These are phyloP conservation scores for Plumapathes pennacea DNA, from an alignment of 92 coral and sea anemone species.

Conservation along the genomic window DNA sequence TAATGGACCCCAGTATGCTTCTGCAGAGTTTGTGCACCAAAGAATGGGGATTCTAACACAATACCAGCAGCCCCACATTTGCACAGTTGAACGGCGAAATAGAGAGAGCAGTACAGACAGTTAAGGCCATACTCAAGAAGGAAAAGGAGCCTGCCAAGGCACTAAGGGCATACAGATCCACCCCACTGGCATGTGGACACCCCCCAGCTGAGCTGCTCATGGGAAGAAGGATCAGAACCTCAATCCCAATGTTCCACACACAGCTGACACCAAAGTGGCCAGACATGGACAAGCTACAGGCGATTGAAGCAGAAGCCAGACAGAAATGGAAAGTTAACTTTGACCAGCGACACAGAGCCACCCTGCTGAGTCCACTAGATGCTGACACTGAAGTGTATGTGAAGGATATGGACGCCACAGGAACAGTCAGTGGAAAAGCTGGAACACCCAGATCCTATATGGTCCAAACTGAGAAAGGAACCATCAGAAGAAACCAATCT, in stretches of 20 bases:
- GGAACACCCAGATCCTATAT: too few relatives aligned
- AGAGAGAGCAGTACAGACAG: slow-evolving; percentile 48
- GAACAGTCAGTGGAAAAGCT: slow-evolving; percentile 14
- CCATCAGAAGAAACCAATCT: slow-evolving; percentile 4
- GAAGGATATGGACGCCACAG: slow-evolving; percentile 25
- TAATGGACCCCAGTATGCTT: slow-evolving; percentile 43
- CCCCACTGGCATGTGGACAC: slow-evolving; percentile 49
- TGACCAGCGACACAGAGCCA: slow-evolving; percentile 15
- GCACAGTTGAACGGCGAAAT: slow-evolving; percentile 48
- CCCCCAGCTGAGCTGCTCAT: slow-evolving; percentile 49
- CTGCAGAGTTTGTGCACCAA: slow-evolving; percentile 27
- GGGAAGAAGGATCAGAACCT: slow-evolving; percentile 35
- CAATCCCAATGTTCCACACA: slow-evolving; percentile 12
- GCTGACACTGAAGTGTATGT: slow-evolving; percentile 5
- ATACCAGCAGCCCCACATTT: slow-evolving; percentile 7
- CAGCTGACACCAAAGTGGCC: slow-evolving; percentile 32
- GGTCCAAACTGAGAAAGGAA: slow-evolving; percentile 2
- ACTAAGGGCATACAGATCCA: slow-evolving; percentile 35
- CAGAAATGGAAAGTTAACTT: slow-evolving; percentile 3
- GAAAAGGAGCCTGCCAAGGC: slow-evolving; percentile 49
- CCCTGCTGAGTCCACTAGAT: slow-evolving; percentile 1
- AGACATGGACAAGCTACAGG: slow-evolving; percentile 10
- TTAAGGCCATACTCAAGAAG: slow-evolving; percentile 41
- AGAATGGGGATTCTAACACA: slow-evolving; percentile 34
- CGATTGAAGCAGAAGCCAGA: slow-evolving; percentile 14